Base-by-base conservation (phyloP, 2,888 invertebrate species). In the Eurytoma adleriae region DNA sequence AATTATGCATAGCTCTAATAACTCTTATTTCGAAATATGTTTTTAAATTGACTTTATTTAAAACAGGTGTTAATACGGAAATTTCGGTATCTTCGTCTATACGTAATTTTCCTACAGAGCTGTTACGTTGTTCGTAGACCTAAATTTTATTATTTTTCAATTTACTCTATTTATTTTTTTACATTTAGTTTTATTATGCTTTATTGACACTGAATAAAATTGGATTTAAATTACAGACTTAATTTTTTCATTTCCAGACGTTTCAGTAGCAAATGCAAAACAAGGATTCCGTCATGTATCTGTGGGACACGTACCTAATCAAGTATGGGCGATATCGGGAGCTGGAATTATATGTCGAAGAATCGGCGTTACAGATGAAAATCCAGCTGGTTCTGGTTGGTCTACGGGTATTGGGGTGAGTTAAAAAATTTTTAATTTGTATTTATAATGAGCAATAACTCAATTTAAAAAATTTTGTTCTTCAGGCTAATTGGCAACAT, bases 361-460 rank as follows among this genome's bases (percentile, higher is more conserved):
- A 75, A 93, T 95, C 83, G 97, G 97, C 20, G 94, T 97, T 56
- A 95, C 95, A 14, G 90, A 92, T 64, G 93, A 93, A 56, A 95
- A 94, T 91, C 95, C 95, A 2, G 93, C 94, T 76, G 97, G 97
- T 69, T 93, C 94, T 50, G 94, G 95, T 48, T 98, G 97, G 97
- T 94, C 94, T 86, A 91, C 93, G 62, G 94, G 95, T 52, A 94
- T 95, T 80, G 91, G 92, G 82, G 93, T 93, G 83, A 91, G 82
- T 78, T 24, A 0, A 74, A 3, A 56, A 61, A 4, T 54, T 0
- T 54, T 54, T 54, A 54, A 54, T 1, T 54, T 16, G 3, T 16
- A 30, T 30, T 30, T 62, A 0, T n/a, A 10, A 50, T 16, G 3
- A 30, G 16, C 62, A 16, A 16, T 27, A 13, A 3, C 1, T 24